Evolutionary conservation across 2,888 invertebrate species (phyloP).

Genomic region (Dysmachus trigonus): DNA sequence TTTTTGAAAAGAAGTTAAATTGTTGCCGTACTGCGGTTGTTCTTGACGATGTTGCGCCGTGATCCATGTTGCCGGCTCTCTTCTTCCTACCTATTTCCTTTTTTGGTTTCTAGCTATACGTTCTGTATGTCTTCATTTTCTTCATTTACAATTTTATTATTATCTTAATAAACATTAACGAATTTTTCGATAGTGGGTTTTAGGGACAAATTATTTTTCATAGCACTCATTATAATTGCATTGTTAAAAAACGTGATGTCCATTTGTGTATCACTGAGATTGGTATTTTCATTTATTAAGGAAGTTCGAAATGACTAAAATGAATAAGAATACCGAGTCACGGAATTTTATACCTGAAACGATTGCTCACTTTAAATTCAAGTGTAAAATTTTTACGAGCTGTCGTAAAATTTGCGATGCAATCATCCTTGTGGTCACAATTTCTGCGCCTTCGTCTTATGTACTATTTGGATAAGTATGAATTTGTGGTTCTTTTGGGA

Average conservation of each 20-base stretch:
- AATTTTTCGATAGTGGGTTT: neutral
- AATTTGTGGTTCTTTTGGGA: neutral
- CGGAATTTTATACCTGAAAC: neutral
- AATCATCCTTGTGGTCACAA: neutral
- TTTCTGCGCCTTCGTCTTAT: neutral
- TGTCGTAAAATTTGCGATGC: neutral
- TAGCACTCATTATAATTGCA: neutral
- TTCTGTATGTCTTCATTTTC: neutral
- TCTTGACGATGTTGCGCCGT: neutral
- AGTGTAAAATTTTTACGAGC: neutral
- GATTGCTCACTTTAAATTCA: neutral
- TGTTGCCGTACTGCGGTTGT: constrained; percentile 5
- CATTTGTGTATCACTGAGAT: neutral
- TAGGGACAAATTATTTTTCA: neutral
- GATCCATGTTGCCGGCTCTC: neutral
- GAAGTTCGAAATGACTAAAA: neutral
- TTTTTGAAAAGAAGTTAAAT: constrained; percentile 25
- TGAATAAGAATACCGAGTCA: neutral
- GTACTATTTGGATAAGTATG: neutral
- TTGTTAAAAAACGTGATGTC: neutral
- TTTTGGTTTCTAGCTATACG: neutral
- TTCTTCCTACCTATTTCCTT: neutral
- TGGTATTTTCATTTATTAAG: neutral
- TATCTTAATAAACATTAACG: neutral
- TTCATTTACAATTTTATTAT: neutral